A percentile compares a stretch with the other conserved stretches of the same genome.
Conservation (phyloP, 2,797 vertebrate species). For the Falco concolor region DNA sequence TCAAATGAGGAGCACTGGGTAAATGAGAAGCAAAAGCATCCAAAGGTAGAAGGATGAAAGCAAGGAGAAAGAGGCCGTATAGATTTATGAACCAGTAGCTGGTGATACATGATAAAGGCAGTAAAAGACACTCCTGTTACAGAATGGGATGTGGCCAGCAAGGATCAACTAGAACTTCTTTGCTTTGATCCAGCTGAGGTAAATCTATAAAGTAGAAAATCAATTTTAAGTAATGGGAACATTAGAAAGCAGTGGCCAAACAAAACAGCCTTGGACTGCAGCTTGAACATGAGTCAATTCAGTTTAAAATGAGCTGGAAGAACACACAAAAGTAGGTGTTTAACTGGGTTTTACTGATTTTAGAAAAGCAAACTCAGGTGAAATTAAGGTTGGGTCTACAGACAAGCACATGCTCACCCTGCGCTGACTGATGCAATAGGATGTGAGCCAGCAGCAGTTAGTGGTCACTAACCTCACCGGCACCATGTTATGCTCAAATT, state of each 20-base stretch:
- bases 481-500: accelerated
- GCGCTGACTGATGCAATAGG: background rate
- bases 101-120: background rate
- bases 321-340: background rate
- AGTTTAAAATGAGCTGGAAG: background rate
- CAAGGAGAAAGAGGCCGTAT: background rate
- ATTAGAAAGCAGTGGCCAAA: background rate
- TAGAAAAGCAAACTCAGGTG: background rate
- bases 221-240: background rate
- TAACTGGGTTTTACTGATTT: background rate
- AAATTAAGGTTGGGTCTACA: background rate
- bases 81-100: background rate
- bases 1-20: background rate
- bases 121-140: background rate
- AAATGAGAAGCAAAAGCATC: background rate
- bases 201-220: background rate
- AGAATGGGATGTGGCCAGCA: background rate
- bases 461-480: background rate
- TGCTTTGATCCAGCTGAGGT: background rate
- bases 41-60: background rate
- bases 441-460: background rate
- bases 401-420: background rate
- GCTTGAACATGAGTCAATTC: background rate
- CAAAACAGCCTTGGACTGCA: background rate
- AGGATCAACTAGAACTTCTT: background rate